These are phyloP conservation scores for Dendrolimus punctatus DNA, from an alignment of 1,140 invertebrate genomes.

Conservation along the genomic window DNA sequence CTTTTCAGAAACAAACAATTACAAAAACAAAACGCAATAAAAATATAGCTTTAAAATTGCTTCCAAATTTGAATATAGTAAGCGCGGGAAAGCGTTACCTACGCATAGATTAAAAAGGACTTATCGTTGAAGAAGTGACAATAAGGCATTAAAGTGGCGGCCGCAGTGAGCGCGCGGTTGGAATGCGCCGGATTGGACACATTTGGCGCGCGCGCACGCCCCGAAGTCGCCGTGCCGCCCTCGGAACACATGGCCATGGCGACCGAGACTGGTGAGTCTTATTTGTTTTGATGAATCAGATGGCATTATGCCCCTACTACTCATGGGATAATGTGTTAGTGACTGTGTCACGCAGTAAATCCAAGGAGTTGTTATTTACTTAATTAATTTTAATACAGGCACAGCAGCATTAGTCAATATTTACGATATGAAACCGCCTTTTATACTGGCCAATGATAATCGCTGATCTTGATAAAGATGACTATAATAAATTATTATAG, in stretches of 20 bases:
- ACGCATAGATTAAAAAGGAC: not conserved
- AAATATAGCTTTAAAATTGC: constrained; percentile 4
- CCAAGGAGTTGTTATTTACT: too few relatives aligned
- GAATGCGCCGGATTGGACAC: constrained; percentile 62
- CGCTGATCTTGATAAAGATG: too few relatives aligned
- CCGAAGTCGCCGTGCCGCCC: constrained; percentile 60
- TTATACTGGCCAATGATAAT: too few relatives aligned
- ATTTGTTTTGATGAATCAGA: too few relatives aligned
- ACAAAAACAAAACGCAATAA: constrained; percentile 12
- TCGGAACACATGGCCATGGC: constrained; percentile 67
- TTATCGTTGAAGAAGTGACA: constrained; percentile 20
- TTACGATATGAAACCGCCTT: too few relatives aligned
- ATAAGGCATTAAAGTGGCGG: constrained; percentile 51
- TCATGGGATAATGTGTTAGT: too few relatives aligned
- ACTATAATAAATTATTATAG: too few relatives aligned
- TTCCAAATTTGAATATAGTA: not conserved
- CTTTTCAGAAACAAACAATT: constrained; percentile 13
- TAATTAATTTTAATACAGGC: too few relatives aligned
- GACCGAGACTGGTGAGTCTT: constrained; percentile 62
- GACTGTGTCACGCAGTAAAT: too few relatives aligned
- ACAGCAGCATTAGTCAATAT: too few relatives aligned
- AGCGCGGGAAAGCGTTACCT: constrained; percentile 1
- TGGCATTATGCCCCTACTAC: too few relatives aligned
- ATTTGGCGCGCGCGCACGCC: constrained; percentile 55
- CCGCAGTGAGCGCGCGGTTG: constrained; percentile 41